A percentile compares a stretch with the other conserved stretches of the same genome.
Evolutionary conservation across 2,797 vertebrate genomes (phyloP).

Genomic region (Clarias pachynema): DNA sequence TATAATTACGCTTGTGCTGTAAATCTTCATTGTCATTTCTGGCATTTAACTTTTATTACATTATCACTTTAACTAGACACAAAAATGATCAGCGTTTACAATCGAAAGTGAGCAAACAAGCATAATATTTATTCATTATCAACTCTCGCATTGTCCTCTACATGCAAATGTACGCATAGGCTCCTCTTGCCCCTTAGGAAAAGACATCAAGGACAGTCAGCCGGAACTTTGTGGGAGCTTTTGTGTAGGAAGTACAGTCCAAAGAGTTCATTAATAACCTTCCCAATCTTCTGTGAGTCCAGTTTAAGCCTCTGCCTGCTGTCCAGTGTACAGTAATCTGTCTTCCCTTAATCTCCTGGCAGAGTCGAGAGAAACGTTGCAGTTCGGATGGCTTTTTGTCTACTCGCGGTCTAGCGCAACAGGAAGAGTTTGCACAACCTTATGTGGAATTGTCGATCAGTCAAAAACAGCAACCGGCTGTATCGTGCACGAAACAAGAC

Average conservation of each 20-base stretch:
- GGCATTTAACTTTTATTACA: background rate
- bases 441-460: slow-evolving; percentile 4
- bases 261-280: slow-evolving; percentile 45
- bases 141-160: background rate
- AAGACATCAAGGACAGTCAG: background rate
- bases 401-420: background rate
- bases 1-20: background rate
- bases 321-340: slow-evolving; percentile 49
- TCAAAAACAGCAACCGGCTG: background rate
- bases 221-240: background rate
- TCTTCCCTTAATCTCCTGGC: slow-evolving; percentile 47
- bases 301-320: slow-evolving; percentile 52
- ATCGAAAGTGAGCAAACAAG: background rate
- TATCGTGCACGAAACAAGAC: background rate
- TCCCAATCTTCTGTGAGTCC: slow-evolving; percentile 58
- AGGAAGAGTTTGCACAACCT: background rate
- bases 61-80: background rate
- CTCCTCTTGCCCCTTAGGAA: background rate
- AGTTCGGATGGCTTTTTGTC: slow-evolving; percentile 29
- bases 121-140: background rate
- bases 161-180: no score
- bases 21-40: background rate
- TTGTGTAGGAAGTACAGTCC: slow-evolving; percentile 43
- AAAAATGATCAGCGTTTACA: background rate
- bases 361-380: slow-evolving; percentile 24